Percentiles rank a stretch among this genome's conserved stretches.
Evolutionary conservation across 35 echinoderm and acorn worm species (phyloP).

Genomic region (Strongylocentrotus purpuratus): DNA sequence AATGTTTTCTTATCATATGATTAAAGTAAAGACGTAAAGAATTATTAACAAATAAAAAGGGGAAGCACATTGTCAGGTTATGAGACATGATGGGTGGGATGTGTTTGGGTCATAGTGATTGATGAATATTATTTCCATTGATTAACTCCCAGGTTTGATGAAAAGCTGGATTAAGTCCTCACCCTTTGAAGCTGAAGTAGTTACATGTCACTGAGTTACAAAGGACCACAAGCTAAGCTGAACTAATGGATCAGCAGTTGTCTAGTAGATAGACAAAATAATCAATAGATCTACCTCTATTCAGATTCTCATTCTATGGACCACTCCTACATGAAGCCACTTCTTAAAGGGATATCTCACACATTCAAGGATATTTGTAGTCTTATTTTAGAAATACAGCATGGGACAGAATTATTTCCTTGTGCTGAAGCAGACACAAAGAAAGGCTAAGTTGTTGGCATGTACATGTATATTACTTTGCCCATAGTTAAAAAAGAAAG

Average conservation of each 20-base stretch:
- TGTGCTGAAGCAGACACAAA: background rate
- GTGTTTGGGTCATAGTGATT: background rate
- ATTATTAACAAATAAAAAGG: no score
- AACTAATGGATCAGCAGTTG: background rate
- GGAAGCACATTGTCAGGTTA: no score
- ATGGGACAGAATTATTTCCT: background rate
- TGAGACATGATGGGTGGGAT: background rate
- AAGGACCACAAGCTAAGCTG: background rate
- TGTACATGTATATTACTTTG: background rate
- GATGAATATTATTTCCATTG: background rate
- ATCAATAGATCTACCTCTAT: background rate
- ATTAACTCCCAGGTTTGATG: background rate
- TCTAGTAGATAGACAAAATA: background rate
- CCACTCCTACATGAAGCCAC: background rate
- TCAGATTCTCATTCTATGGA: background rate
- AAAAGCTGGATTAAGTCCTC: background rate
- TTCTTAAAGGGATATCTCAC: conserved; percentile 3
- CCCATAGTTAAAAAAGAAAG: background rate
- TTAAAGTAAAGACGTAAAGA: no score
- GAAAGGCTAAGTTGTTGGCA: background rate
- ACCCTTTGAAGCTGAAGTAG: background rate
- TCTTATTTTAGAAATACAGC: no score
- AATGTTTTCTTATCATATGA: no score
- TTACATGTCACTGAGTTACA: background rate
- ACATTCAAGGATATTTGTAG: background rate